phyloP scores from a whole-genome alignment of 2,888 invertebrate species.

The Callyntrura sp. region DNA sequence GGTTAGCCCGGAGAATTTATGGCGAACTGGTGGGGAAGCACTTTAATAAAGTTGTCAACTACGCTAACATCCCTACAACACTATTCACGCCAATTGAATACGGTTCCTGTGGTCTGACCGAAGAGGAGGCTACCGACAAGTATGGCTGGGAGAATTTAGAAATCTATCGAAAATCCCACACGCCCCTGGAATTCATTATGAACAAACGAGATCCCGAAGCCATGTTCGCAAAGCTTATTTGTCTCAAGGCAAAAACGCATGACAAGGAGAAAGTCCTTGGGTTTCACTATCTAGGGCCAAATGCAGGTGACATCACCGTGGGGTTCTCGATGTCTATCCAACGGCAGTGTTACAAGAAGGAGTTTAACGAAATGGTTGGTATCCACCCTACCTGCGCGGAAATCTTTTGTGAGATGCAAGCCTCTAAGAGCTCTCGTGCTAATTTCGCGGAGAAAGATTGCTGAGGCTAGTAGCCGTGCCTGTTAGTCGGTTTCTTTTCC shows the following conservation, averaged over 20 bases:
- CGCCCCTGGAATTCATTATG: conserved; percentile 84
- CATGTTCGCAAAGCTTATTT: conserved; percentile 85
- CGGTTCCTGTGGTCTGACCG: conserved; percentile 87
- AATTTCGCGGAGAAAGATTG: conserved; percentile 77
- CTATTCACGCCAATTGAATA: conserved; percentile 89
- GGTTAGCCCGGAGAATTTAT: conserved; percentile 86
- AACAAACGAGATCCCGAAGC: conserved; percentile 51
- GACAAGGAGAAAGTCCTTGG: conserved; percentile 84
- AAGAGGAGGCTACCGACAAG: conserved; percentile 87
- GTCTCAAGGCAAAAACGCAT: conserved; percentile 85
- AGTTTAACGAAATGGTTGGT: conserved; percentile 87
- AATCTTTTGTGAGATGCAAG: conserved; percentile 87
- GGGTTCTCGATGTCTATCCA: conserved; percentile 88
- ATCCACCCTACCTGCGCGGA: conserved; percentile 89
- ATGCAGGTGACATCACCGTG: conserved; percentile 89
- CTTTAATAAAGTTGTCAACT: conserved; percentile 85
- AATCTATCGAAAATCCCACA: conserved; percentile 87
- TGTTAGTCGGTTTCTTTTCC: neutral
- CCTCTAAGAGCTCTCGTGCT: conserved; percentile 86
- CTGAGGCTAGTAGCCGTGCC: conserved; percentile 56
- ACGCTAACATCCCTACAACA: conserved; percentile 87
- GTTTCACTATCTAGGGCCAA: conserved; percentile 85
- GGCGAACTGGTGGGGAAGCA: conserved; percentile 32
- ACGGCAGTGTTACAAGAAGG: conserved; percentile 86
- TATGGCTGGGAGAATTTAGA: conserved; percentile 87